These are phyloP conservation scores for Corella eumyota DNA, from an alignment of 23 tunicate species.

Conservation along the genomic window DNA sequence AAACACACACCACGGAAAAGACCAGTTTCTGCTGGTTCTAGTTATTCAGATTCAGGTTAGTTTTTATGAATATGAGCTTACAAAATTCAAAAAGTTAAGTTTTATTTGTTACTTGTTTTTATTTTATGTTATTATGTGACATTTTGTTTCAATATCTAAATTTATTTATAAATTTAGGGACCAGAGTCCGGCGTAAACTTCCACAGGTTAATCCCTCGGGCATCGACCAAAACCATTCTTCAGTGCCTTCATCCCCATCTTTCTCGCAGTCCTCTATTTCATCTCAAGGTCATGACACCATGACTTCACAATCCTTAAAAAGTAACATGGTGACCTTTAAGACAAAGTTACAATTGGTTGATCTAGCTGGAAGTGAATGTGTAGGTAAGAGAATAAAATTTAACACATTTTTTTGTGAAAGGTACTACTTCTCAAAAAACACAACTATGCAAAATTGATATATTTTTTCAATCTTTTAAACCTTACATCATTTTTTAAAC, in stretches of 20 bases:
- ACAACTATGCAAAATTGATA: too few species aligned
- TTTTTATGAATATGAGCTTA: not conserved
- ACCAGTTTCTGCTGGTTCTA: not conserved
- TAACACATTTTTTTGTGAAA: too few species aligned
- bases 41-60: not conserved
- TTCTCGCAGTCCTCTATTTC: too few species aligned
- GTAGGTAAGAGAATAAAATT: conserved; percentile 25
- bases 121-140: not conserved
- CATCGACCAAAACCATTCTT: too few species aligned
- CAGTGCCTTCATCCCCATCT: too few species aligned
- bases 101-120: not conserved
- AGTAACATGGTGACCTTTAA: conserved; percentile 19
- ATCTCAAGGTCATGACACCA: not conserved
- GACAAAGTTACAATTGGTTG: conserved; percentile 58
- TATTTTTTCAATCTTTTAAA: too few species aligned
- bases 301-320: conserved; percentile 2
- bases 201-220: conserved; percentile 29
- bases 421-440: too few species aligned
- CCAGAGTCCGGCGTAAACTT: conserved; percentile 22
- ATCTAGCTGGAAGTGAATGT: conserved; percentile 73
- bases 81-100: not conserved
- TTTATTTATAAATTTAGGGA: not conserved
- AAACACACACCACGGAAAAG: conserved; percentile 8
- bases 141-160: not conserved
- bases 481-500: too few species aligned